Conservation (phyloP, 1,140 invertebrate species). For the Drosophila quadrilineata region DNA sequence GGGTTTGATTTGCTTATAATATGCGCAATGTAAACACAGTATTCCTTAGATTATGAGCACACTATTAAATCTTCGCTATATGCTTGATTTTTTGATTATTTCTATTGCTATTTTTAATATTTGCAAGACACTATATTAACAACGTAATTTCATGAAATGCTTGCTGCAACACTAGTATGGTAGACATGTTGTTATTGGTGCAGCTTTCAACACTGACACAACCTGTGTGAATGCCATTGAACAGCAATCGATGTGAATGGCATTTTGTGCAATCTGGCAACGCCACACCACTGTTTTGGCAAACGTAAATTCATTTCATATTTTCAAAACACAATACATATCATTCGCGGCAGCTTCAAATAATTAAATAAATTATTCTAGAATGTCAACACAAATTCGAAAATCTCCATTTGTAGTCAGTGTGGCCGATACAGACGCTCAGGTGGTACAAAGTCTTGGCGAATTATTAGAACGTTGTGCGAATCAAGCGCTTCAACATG, state of each 20-base stretch:
- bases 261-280: neutral
- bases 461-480: slow-evolving; percentile 28
- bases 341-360: neutral
- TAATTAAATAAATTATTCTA: no score
- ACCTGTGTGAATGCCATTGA: neutral
- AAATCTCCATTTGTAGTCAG: slow-evolving; percentile 29
- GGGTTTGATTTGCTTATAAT: no score
- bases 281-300: neutral
- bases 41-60: no score
- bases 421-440: slow-evolving; percentile 31
- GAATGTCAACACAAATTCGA: neutral
- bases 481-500: slow-evolving; percentile 14
- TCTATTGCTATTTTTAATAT: neutral
- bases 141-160: slow-evolving; percentile 57
- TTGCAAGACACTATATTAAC: slow-evolving; percentile 18
- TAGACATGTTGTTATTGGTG: slow-evolving; percentile 6
- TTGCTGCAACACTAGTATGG: neutral
- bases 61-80: no score
- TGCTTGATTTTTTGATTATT: neutral
- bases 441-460: slow-evolving; percentile 22
- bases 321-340: neutral
- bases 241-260: neutral
- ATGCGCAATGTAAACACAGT: no score
- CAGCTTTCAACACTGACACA: slow-evolving; percentile 11
- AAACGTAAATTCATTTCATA: slow-evolving; percentile 10